phyloP scores from a whole-genome alignment of 2,797 vertebrate species.

The Sebastes dallii region DNA sequence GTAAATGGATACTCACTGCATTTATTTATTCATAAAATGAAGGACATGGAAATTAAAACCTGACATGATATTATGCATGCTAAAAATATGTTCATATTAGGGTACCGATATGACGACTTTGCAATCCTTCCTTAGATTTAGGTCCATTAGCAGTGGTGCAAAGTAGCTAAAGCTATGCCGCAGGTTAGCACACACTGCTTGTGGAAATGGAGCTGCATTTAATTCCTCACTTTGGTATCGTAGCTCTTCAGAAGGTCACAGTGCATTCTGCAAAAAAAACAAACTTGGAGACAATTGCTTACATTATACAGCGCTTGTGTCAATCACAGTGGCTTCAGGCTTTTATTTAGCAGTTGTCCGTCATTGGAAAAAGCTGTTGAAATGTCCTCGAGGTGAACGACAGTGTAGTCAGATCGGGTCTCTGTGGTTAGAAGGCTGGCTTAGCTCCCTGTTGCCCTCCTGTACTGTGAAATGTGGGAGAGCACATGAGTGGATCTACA shows the following conservation, averaged over 20 bases:
- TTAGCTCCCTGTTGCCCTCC: slow-evolving; percentile 28
- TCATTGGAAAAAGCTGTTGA: neutral
- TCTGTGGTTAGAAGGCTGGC: slow-evolving; percentile 23
- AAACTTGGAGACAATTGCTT: neutral
- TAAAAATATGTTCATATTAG: neutral
- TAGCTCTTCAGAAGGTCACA: slow-evolving; percentile 8
- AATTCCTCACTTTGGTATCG: slow-evolving; percentile 5
- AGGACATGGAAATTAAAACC: neutral
- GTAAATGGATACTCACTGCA: neutral
- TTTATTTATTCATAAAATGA: neutral
- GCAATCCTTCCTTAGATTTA: neutral
- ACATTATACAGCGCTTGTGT: neutral
- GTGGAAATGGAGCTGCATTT: slow-evolving; percentile 22
- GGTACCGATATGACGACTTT: neutral
- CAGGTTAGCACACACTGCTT: neutral
- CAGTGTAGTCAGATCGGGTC: neutral
- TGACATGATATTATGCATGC: neutral
- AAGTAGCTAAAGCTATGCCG: neutral
- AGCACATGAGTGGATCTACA: slow-evolving; percentile 51
- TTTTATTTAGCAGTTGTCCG: slow-evolving; percentile 1
- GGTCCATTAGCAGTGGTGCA: neutral
- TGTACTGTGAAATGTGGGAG: slow-evolving; percentile 17
- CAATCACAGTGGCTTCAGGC: neutral
- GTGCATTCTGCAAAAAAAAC: neutral
- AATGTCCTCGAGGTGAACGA: neutral